These are phyloP conservation scores for Patella caerulea DNA, from an alignment of 2,888 invertebrate genomes.

Conservation along the genomic window DNA sequence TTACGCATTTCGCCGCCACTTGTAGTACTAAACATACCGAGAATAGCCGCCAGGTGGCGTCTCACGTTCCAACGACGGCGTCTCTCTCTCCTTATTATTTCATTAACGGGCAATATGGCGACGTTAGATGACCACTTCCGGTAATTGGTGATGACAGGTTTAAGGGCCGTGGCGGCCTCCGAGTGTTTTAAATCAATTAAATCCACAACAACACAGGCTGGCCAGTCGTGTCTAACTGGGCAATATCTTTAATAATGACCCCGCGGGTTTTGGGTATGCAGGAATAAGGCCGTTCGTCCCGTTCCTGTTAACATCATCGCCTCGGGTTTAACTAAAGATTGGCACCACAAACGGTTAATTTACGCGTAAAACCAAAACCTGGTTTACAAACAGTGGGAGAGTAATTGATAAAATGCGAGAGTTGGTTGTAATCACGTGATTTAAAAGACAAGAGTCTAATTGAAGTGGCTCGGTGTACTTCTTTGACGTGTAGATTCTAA, in stretches of 20 bases:
- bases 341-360: too few species aligned
- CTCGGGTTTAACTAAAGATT: too few species aligned
- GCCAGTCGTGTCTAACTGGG: neutral
- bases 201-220: neutral
- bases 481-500: too few species aligned
- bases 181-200: neutral
- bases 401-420: too few species aligned
- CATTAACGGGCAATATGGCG: conserved; percentile 10
- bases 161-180: conserved; percentile 2
- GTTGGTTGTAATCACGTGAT: too few species aligned
- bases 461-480: too few species aligned
- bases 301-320: too few species aligned
- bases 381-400: too few species aligned
- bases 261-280: neutral
- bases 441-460: too few species aligned
- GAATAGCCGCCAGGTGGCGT: conserved; percentile 7
- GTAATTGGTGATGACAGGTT: conserved; percentile 6
- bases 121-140: neutral
- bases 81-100: conserved; percentile 5
- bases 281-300: too few species aligned
- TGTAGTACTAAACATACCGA: conserved; percentile 4
- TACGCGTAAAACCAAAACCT: too few species aligned
- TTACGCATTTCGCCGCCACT: neutral
- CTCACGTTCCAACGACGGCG: neutral
- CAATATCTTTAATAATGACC: neutral